Base-by-base conservation (phyloP, 2,888 invertebrate genomes). In the Drosophila siamana region DNA sequence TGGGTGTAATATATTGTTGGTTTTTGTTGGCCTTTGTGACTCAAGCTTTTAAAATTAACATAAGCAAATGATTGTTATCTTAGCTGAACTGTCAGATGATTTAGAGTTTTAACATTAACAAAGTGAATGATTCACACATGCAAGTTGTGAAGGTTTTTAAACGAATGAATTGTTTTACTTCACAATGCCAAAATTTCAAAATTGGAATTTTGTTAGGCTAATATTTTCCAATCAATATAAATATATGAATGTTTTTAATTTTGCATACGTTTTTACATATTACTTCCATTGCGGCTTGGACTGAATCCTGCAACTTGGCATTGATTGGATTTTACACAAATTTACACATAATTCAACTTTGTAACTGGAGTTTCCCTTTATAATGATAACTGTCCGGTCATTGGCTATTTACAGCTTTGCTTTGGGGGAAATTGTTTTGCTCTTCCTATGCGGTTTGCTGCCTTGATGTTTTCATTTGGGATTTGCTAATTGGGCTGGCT, bases 11-110 rank as follows among this genome's bases (percentile, higher is more conserved):
- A 56, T 50, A 19, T 26, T 56, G 26, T 24, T 24, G 24, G 8
- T 28, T 47, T 52, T 54, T 26, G 43, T 44, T 59, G 33, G 57
- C 46, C 46, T 46, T 47, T 65, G 61, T 78, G 78, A 80, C 66
- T 84, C 78, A 84, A 43, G 50, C 51, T 56, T 33, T 19, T 3
- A 16, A 56, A 76, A 86, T 86, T 86, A 71, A 71, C 82, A 82
- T 82, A 86, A 61, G 44, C 72, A 55, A 65, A 59, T 52, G 84
- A 86, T 81, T 74, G 22, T 43, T 77, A 86, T 80, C 80, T 50
- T 43, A 7, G 40, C 15, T 8, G 26, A 55, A 40, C 16, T 22
- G 24, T 41, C n/a, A 30, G 44, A 43, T 64, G 33, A 13, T 36
- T 51, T 52, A 69, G 46, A 28, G 16, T 0, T 8, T 11, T 8